Percentiles rank a stretch among this genome's conserved stretches.
These are phyloP conservation scores for Graphium colonna DNA, from an alignment of 2,888 invertebrate genomes.

Conservation along the genomic window DNA sequence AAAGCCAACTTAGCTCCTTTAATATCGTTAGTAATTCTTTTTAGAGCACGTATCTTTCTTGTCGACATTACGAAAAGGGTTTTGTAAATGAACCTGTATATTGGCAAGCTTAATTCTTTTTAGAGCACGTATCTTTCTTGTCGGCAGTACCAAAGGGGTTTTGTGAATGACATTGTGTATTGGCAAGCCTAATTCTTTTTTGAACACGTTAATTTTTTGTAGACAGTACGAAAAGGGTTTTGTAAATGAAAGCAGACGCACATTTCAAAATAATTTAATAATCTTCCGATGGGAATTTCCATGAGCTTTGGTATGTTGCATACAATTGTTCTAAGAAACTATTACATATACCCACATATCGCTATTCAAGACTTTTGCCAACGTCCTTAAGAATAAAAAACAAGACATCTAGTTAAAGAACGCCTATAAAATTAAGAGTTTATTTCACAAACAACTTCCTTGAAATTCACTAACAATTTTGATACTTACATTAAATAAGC, in stretches of 20 bases:
- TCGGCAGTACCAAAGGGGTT: too few species aligned
- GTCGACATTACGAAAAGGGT: too few species aligned
- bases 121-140: too few species aligned
- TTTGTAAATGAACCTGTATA: constrained; percentile 10
- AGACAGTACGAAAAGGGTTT: neutral
- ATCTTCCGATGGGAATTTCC: constrained; percentile 2
- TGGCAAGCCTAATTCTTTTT: too few species aligned
- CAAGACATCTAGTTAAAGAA: too few species aligned
- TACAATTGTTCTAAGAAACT: constrained; percentile 4
- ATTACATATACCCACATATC: neutral
- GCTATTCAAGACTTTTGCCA: neutral
- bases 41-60: too few species aligned
- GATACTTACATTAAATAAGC: neutral
- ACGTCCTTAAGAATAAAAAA: neutral
- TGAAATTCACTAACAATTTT: neutral
- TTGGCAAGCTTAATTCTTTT: too few species aligned
- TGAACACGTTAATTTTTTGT: too few species aligned
- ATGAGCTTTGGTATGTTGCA: constrained; percentile 15
- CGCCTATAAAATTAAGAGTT: neutral
- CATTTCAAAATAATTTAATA: constrained; percentile 17
- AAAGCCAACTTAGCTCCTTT: too few species aligned
- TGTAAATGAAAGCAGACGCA: constrained; percentile 4
- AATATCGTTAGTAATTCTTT: too few species aligned
- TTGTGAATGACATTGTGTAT: constrained; percentile 9
- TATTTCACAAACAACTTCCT: neutral